Percentiles rank a stretch among this genome's conserved stretches.
These are phyloP conservation scores for Kryptolebias marmoratus DNA, from an alignment of 2,113 vertebrate species.

Conservation along the genomic window DNA sequence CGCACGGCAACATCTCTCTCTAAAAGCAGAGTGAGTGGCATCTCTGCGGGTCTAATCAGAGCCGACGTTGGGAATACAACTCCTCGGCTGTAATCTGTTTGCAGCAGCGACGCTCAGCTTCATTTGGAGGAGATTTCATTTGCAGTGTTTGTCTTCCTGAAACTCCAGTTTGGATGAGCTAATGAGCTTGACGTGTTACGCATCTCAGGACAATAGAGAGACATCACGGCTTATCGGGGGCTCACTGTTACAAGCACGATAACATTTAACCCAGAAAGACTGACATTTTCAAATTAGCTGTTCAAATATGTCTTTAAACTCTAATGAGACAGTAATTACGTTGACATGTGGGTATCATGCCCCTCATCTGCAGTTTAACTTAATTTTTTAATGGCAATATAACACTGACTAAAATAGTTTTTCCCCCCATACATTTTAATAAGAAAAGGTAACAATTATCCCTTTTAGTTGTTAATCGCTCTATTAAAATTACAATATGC, in stretches of 20 bases:
- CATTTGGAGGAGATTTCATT: constrained; percentile 64
- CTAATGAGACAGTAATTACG: constrained; percentile 12
- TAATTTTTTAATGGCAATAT: background rate
- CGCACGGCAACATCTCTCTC: constrained; percentile 54
- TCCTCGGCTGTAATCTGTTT: constrained; percentile 63
- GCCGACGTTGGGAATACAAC: constrained; percentile 63
- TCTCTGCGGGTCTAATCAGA: constrained; percentile 58
- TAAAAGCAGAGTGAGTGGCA: constrained; percentile 45
- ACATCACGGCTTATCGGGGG: constrained; percentile 43
- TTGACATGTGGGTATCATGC: background rate
- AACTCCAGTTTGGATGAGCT: constrained; percentile 51
- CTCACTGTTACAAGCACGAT: constrained; percentile 31
- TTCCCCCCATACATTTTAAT: no score
- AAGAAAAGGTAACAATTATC: no score
- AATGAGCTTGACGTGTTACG: constrained; percentile 56
- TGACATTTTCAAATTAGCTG: constrained; percentile 14
- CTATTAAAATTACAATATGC: no score
- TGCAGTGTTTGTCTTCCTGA: constrained; percentile 58
- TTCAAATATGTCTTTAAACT: constrained; percentile 16
- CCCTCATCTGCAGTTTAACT: background rate
- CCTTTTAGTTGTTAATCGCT: no score
- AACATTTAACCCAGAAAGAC: constrained; percentile 20
- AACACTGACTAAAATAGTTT: no score
- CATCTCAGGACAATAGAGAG: constrained; percentile 53
- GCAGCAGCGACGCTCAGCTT: constrained; percentile 45